A percentile compares a stretch with the other conserved stretches of the same genome.
Conservation (phyloP, 2,113 vertebrate genomes). For the Noctilio leporinus region DNA sequence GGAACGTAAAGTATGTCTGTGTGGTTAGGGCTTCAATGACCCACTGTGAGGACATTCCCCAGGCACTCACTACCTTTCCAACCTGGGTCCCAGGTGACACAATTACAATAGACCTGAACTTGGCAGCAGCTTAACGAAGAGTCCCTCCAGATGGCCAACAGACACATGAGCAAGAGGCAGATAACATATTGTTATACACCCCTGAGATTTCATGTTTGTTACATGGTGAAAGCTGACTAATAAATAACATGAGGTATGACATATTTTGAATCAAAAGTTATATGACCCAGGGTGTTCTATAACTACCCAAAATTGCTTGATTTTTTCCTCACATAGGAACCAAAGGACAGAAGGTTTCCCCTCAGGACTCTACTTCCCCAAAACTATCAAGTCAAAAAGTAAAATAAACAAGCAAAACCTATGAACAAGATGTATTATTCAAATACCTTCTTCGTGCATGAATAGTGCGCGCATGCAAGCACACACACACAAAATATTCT, state of each 20-base stretch:
- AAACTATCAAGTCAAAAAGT: neutral
- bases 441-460: neutral
- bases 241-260: neutral
- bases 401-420: conserved; percentile 28
- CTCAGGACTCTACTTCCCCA: neutral
- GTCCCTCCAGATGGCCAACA: neutral
- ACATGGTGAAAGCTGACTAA: neutral
- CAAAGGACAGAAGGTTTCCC: neutral
- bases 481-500: neutral
- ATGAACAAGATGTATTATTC: neutral
- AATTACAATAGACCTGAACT: neutral
- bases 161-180: neutral
- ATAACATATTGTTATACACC: neutral
- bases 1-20: neutral
- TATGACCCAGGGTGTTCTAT: neutral
- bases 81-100: neutral
- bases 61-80: neutral
- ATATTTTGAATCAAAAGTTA: neutral
- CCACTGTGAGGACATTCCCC: neutral
- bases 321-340: neutral
- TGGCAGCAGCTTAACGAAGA: neutral
- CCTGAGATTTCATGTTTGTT: neutral
- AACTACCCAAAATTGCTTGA: neutral
- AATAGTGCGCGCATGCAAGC: neutral
- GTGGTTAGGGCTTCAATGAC: neutral